Evolutionary conservation across 2,113 vertebrate species (phyloP).

Genomic region (Scomber colias): DNA sequence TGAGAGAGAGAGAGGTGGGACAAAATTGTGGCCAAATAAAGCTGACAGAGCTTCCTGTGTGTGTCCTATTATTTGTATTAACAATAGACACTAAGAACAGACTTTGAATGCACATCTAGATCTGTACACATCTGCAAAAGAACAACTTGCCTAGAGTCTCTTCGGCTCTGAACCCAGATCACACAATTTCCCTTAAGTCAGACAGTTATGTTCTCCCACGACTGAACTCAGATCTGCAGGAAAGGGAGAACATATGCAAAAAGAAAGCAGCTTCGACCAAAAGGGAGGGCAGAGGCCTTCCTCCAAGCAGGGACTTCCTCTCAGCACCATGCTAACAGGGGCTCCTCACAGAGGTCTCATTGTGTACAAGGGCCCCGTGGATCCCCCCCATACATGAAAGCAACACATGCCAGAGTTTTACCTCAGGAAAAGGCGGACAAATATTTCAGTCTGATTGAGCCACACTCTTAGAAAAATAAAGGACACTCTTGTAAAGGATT

Average conservation of each 20-base stretch:
- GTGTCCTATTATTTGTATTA: slow-evolving; percentile 22
- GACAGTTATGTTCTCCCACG: not conserved
- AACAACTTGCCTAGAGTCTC: not conserved
- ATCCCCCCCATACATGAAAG: slow-evolving; percentile 81
- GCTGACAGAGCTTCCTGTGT: slow-evolving; percentile 44
- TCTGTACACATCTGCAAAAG: slow-evolving; percentile 3
- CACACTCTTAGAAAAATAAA: slow-evolving; percentile 72
- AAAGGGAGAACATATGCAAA: slow-evolving; percentile 33
- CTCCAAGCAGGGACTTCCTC: slow-evolving; percentile 78
- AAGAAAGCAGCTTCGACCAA: slow-evolving; percentile 51
- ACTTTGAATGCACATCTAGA: not conserved
- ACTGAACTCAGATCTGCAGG: slow-evolving; percentile 27
- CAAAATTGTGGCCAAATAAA: slow-evolving; percentile 47
- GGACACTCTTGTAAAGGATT: slow-evolving; percentile 71
- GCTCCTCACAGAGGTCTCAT: slow-evolving; percentile 84
- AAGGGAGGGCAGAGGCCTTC: slow-evolving; percentile 70
- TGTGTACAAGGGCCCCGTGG: slow-evolving; percentile 77
- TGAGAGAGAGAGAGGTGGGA: slow-evolving; percentile 41
- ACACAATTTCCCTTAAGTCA: not conserved
- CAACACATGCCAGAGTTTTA: slow-evolving; percentile 78
- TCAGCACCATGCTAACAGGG: slow-evolving; percentile 77
- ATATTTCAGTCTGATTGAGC: slow-evolving; percentile 80
- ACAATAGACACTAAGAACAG: not conserved
- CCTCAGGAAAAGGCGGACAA: slow-evolving; percentile 81
- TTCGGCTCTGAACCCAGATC: slow-evolving; percentile 3